Percentiles rank a stretch among this genome's conserved stretches.
Evolutionary conservation across 2,113 vertebrate species (phyloP).

Genomic region (Bos indicus): DNA sequence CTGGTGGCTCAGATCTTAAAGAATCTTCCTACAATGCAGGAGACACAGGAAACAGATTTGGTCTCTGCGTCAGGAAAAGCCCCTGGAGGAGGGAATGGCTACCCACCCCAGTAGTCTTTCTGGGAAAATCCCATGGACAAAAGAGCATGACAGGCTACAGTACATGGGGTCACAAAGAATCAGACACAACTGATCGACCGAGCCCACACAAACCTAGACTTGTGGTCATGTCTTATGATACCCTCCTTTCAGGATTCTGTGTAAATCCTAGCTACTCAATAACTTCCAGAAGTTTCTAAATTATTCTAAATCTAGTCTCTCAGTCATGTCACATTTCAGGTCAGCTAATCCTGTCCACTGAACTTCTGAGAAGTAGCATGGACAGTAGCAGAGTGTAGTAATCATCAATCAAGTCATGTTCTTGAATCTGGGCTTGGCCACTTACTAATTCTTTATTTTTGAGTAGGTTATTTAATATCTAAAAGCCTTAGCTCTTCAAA

Average conservation of each 20-base stretch:
- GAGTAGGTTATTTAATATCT: not conserved
- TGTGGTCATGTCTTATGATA: not conserved
- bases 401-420: not conserved
- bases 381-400: not conserved
- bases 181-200: too few species aligned
- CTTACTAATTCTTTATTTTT: not conserved
- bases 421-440: not conserved
- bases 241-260: not conserved
- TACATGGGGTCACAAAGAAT: too few species aligned
- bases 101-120: too few species aligned
- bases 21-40: too few species aligned
- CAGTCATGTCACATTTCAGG: not conserved
- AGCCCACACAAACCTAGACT: too few species aligned
- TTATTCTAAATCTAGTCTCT: not conserved
- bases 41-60: too few species aligned
- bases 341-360: not conserved
- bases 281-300: not conserved
- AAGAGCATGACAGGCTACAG: too few species aligned
- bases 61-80: too few species aligned
- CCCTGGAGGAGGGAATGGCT: too few species aligned
- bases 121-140: too few species aligned
- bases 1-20: too few species aligned
- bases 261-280: not conserved
- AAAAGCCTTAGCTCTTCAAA: not conserved
- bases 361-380: not conserved